Conservation (phyloP, 2,888 invertebrate genomes). For the Trisateles emortualis region DNA sequence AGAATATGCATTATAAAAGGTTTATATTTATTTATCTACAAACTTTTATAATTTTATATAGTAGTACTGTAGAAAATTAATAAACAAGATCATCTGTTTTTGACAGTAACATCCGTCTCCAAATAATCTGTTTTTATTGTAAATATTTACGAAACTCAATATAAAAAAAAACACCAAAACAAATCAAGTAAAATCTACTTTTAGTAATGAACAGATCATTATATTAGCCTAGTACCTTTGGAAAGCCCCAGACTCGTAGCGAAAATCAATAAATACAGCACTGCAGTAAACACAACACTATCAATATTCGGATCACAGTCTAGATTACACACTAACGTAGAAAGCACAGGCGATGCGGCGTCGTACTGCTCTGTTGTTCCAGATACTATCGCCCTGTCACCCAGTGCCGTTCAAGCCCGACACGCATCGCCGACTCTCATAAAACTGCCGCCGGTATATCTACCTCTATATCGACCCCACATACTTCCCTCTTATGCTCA, state of each 20-base stretch:
- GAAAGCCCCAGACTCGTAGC: background rate
- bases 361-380: conserved; percentile 49
- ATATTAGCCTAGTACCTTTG: background rate
- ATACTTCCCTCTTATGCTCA: conserved; percentile 59
- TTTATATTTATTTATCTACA: too few species aligned
- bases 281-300: conserved; percentile 47
- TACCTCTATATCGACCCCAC: conserved; percentile 53
- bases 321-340: conserved; percentile 44
- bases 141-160: background rate
- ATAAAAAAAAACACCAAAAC: background rate
- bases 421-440: conserved; percentile 39
- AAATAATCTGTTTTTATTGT: background rate
- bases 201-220: background rate
- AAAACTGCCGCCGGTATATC: conserved; percentile 54
- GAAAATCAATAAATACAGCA: conserved; percentile 45
- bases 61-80: background rate
- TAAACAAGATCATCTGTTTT: conserved; percentile 3
- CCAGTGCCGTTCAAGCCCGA: conserved; percentile 32
- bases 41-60: too few species aligned
- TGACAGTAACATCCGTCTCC: background rate
- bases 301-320: conserved; percentile 44
- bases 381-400: conserved; percentile 49
- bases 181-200: background rate
- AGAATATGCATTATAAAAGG: too few species aligned
- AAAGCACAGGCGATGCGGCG: conserved; percentile 45